phyloP scores from a whole-genome alignment of 64 coral and sea anemone species.

The Montipora efflorescens region DNA sequence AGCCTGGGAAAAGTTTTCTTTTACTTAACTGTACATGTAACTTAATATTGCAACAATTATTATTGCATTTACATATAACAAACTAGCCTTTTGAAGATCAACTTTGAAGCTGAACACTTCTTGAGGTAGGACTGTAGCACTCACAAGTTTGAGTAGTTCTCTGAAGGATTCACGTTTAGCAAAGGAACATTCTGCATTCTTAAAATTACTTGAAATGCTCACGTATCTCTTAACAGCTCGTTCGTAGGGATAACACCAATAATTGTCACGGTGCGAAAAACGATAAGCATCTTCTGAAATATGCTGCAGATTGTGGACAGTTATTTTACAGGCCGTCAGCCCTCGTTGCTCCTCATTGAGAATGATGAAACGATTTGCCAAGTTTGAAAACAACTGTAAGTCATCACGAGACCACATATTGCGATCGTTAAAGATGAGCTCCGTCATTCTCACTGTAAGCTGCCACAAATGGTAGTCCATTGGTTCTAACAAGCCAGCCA shows the following conservation, averaged over 20 bases:
- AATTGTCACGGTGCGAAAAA: constrained; percentile 25
- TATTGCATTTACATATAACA: not conserved
- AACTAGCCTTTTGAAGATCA: not conserved
- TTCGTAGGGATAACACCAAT: constrained; percentile 57
- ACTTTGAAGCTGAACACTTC: not conserved
- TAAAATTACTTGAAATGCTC: constrained; percentile 36
- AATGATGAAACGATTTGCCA: constrained; percentile 32
- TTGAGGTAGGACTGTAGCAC: not conserved
- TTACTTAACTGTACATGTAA: no score
- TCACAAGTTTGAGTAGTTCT: constrained; percentile 48
- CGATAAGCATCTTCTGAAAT: constrained; percentile 31
- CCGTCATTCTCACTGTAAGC: constrained; percentile 34
- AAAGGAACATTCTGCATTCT: constrained; percentile 66
- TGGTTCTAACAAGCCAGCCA: constrained; percentile 25
- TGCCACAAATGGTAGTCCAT: constrained; percentile 57
- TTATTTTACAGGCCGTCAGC: constrained; percentile 31
- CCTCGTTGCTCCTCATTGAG: constrained; percentile 27
- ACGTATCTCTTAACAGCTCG: constrained; percentile 65
- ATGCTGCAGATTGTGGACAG: constrained; percentile 40
- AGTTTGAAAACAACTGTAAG: not conserved
- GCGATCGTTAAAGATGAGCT: constrained; percentile 44
- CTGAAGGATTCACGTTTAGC: constrained; percentile 36
- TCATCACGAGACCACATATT: constrained; percentile 26
- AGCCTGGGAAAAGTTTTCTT: no score
- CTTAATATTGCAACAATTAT: no score